Evolutionary conservation across 2,888 invertebrate genomes (phyloP), one percentile per base, ranked within the genome.

Genomic region (Chrysolina haemoptera): DNA sequence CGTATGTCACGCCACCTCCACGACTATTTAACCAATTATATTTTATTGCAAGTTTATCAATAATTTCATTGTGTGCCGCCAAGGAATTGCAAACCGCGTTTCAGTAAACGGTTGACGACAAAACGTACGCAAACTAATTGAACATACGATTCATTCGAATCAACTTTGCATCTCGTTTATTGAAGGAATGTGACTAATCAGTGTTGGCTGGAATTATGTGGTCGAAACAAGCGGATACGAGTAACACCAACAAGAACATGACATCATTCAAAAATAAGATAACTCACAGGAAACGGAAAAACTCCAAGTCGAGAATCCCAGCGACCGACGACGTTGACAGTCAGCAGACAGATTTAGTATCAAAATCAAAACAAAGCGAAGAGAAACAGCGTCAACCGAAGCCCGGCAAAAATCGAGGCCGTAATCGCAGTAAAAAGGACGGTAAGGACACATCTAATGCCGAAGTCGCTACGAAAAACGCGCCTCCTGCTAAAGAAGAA

Each of bases 211-310:
- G 62, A 71, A 77, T 77, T 77, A 88, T 88, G 88, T 88, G 88
- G 88, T 88, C 88, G 75, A 87, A 86, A 78, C 86, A 86, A 80
- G 84, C 85, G 85, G 86, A 86, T 82, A 78, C 83, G 76, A 82
- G 84, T 74, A 84, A 83, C 81, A 84, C 84, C 79, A 85, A 84
- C 76, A 85, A 79, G 74, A 79, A 86, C 84, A 87, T 86, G 85
- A 86, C 87, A 83, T 86, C 87, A 85, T 86, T 87, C 79, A 86
- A 85, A 82, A 87, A 84, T 81, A 87, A 87, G 85, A 87, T 87
- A 82, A 86, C 86, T 63, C 85, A 87, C 83, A 80, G 86, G 86
- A 88, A 88, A 81, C 87, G 85, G 82, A 87, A 87, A 83, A 85
- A 81, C 76, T 80, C 84, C 73, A 86, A 85, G 79, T 79, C 78